Evolutionary conservation across 2,797 vertebrate species (phyloP).

Genomic region (Ctenochaetus hawaiiensis): DNA sequence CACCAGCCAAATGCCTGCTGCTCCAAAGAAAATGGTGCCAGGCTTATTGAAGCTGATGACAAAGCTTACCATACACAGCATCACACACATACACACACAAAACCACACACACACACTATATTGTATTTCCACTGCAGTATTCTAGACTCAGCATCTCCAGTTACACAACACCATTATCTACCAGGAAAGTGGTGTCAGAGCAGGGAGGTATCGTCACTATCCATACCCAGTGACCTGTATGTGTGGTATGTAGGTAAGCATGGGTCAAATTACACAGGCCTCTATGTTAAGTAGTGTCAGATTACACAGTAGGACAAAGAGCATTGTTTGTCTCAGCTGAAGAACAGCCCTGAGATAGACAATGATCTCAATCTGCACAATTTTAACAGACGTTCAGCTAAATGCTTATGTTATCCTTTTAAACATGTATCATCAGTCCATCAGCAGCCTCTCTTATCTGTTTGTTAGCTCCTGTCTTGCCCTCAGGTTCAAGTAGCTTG

Average conservation of each 20-base stretch:
- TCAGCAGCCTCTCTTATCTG: conserved; percentile 18
- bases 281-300: conserved; percentile 24
- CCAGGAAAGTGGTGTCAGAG: conserved; percentile 10
- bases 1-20: conserved; percentile 21
- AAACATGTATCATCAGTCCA: neutral
- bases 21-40: conserved; percentile 22
- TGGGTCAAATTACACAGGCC: conserved; percentile 42
- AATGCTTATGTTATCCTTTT: conserved; percentile 9
- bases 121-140: conserved; percentile 60
- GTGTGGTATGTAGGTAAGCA: conserved; percentile 24
- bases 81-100: conserved; percentile 1
- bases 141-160: conserved; percentile 33
- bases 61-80: conserved; percentile 26
- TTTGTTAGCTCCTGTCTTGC: conserved; percentile 3
- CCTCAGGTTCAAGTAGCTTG: conserved; percentile 32
- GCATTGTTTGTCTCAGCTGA: neutral
- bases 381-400: conserved; percentile 21
- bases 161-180: conserved; percentile 55
- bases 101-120: conserved; percentile 25
- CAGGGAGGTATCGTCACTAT: neutral
- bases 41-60: conserved; percentile 26
- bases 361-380: neutral
- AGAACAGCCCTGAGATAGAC: neutral
- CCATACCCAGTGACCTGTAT: conserved; percentile 24
- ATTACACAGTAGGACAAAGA: conserved; percentile 16